Conservation (phyloP, 2,888 invertebrate genomes). For the Rhagonycha fulva region DNA sequence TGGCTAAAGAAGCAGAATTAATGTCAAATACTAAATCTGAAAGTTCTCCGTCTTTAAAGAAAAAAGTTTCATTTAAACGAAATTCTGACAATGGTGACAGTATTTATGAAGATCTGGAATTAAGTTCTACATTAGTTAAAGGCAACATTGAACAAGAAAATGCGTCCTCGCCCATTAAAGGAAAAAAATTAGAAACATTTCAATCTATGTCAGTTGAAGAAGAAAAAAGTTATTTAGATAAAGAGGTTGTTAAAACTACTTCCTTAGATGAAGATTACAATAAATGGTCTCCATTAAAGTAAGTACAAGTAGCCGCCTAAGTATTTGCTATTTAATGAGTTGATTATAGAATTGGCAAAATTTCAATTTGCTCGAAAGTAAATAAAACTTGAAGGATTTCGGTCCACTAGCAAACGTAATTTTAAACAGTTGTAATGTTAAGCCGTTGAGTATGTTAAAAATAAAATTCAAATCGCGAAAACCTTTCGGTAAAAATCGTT, state of each 20-base stretch:
- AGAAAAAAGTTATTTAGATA: conserved; percentile 46
- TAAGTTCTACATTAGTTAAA: conserved; percentile 19
- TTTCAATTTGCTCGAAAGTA: conserved; percentile 13
- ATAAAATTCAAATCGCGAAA: conserved; percentile 30
- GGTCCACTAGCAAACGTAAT: conserved; percentile 10
- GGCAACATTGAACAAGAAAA: conserved; percentile 28
- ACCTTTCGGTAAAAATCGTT: conserved; percentile 43
- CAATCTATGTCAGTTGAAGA: conserved; percentile 49
- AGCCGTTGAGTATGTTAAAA: conserved; percentile 22
- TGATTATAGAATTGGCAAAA: conserved; percentile 11
- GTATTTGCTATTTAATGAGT: neutral
- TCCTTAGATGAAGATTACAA: conserved; percentile 50
- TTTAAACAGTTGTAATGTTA: conserved; percentile 5
- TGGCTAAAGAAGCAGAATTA: conserved; percentile 28
- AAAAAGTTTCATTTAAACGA: conserved; percentile 53
- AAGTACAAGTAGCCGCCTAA: conserved; percentile 33
- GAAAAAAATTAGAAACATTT: conserved; percentile 28
- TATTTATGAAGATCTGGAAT: conserved; percentile 39
- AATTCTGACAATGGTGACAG: conserved; percentile 42
- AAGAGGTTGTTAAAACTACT: conserved; percentile 45
- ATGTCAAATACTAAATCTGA: conserved; percentile 41
- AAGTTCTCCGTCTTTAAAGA: conserved; percentile 44
- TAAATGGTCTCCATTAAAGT: conserved; percentile 55
- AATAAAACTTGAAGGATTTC: conserved; percentile 17
- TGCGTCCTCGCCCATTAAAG: conserved; percentile 20